phyloP scores from a whole-genome alignment of 1,140 invertebrate genomes.

The Drosophila takahashii region DNA sequence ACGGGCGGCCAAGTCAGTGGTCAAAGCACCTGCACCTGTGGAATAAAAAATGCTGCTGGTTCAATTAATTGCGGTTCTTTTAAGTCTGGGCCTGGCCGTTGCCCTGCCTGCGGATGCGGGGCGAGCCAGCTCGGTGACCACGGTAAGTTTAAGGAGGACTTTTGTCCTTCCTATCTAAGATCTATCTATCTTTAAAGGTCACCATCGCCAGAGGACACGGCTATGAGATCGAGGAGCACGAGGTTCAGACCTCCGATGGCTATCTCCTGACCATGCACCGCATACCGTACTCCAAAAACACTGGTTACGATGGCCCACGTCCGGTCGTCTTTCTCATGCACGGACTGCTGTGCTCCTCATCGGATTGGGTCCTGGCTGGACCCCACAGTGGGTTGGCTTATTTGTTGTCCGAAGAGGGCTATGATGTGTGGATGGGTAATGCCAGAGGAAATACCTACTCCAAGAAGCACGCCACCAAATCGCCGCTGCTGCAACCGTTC shows the following conservation, averaged over 20 bases:
- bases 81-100: constrained; percentile 18
- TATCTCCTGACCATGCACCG: constrained; percentile 90
- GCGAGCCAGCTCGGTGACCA: constrained; percentile 54
- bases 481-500: constrained; percentile 84
- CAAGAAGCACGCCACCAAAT: constrained; percentile 86
- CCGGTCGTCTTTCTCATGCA: constrained; percentile 89
- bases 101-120: constrained; percentile 52
- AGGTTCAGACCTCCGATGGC: constrained; percentile 89
- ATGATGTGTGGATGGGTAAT: constrained; percentile 92
- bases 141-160: constrained; percentile 23
- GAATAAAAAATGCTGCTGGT: constrained; percentile 38
- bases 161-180: background rate
- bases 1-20: constrained; percentile 14
- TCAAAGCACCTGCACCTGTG: constrained; percentile 38
- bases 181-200: constrained; percentile 32
- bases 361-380: constrained; percentile 89
- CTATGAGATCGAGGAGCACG: constrained; percentile 88
- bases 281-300: constrained; percentile 85
- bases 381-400: constrained; percentile 87
- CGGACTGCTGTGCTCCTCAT: constrained; percentile 89
- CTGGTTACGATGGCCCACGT: constrained; percentile 33
- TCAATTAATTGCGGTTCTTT: constrained; percentile 32
- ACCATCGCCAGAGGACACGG: constrained; percentile 77
- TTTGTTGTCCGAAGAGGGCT: constrained; percentile 87
- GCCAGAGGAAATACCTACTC: constrained; percentile 90